Percentiles rank a stretch among this genome's conserved stretches.
Evolutionary conservation across 2,888 invertebrate genomes (phyloP).

Genomic region (Pterostichus madidus): DNA sequence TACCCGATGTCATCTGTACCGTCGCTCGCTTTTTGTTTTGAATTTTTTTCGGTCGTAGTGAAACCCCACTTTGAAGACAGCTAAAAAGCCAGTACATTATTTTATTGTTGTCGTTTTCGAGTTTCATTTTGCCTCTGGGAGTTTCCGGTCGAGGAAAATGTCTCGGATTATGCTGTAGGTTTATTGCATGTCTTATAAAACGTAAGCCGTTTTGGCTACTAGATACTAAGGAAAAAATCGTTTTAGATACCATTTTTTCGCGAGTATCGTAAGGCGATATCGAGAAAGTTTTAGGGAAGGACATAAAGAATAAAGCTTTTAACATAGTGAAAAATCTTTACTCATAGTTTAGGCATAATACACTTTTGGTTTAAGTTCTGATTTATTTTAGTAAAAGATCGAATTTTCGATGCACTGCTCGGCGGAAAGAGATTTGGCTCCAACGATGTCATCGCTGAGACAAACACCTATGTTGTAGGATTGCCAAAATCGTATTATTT

Average conservation of each 20-base stretch:
- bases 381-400: no score
- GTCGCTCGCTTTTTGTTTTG: conserved; percentile 25
- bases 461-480: no score
- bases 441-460: no score
- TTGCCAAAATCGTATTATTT: no score
- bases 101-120: conserved; percentile 59
- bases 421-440: no score
- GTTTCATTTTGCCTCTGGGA: conserved; percentile 57
- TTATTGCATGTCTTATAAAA: conserved; percentile 56
- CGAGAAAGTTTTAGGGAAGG: background rate
- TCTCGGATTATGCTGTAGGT: conserved; percentile 48
- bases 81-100: conserved; percentile 52
- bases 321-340: no score
- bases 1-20: conserved; percentile 10
- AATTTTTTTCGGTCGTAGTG: background rate
- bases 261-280: conserved; percentile 8
- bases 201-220: conserved; percentile 37
- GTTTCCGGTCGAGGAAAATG: conserved; percentile 51
- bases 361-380: no score
- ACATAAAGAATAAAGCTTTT: background rate
- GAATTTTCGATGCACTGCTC: no score
- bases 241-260: conserved; percentile 14
- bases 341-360: no score
- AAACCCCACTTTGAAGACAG: conserved; percentile 36
- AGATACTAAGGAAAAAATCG: conserved; percentile 13